phyloP scores from a whole-genome alignment of 2,797 vertebrate genomes.

The Oreochromis mossambicus region DNA sequence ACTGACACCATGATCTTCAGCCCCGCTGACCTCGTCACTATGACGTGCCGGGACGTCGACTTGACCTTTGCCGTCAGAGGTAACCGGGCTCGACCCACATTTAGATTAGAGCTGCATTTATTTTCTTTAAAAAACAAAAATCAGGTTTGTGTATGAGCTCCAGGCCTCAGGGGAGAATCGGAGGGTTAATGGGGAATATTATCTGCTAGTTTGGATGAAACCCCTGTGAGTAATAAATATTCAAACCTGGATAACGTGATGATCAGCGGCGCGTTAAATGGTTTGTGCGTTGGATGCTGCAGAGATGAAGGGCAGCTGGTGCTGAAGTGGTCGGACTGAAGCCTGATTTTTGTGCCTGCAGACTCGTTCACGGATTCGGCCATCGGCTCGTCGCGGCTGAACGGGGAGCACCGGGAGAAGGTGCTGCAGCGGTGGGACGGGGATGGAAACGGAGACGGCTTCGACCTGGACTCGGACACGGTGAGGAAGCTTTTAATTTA shows the following conservation, averaged over 20 bases:
- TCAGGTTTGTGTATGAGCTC: not conserved
- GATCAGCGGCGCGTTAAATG: not conserved
- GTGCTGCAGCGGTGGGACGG: slow-evolving; percentile 87
- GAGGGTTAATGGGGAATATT: not conserved
- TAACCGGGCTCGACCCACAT: slow-evolving; percentile 11
- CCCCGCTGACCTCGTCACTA: slow-evolving; percentile 81
- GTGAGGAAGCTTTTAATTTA: slow-evolving; percentile 51
- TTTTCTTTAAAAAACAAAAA: not conserved
- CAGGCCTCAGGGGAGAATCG: not conserved
- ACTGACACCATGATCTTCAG: slow-evolving; percentile 89
- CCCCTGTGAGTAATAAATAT: not conserved
- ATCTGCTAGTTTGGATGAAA: not conserved
- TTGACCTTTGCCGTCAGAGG: slow-evolving; percentile 85
- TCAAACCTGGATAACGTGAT: not conserved
- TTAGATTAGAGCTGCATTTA: not conserved
- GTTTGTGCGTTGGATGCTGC: not conserved
- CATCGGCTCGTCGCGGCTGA: slow-evolving; percentile 79
- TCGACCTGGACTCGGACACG: slow-evolving; percentile 80
- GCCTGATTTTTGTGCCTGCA: slow-evolving; percentile 10
- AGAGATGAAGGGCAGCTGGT: not conserved
- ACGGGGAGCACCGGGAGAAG: slow-evolving; percentile 87
- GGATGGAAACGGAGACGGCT: slow-evolving; percentile 82
- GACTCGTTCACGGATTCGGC: slow-evolving; percentile 85
- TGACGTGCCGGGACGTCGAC: slow-evolving; percentile 85
- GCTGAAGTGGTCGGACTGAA: not conserved